Conservation (phyloP, 2,797 vertebrate genomes). For the Nasua narica region DNA sequence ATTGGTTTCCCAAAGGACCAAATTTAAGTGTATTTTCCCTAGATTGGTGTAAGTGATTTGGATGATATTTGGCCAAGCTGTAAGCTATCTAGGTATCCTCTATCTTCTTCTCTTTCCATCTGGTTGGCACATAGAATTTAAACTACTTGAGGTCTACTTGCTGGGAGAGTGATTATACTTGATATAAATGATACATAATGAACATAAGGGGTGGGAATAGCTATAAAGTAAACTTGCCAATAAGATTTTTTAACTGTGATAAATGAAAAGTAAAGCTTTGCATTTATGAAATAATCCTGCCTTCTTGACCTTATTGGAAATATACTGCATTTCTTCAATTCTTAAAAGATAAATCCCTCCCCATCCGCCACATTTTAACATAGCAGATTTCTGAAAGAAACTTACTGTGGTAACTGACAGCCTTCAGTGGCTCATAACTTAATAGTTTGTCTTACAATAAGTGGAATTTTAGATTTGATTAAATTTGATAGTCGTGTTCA, state of each 20-base stretch:
- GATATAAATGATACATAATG: neutral
- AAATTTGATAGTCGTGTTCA: neutral
- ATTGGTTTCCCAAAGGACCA: conserved; percentile 29
- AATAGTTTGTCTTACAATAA: conserved; percentile 30
- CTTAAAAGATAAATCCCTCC: neutral
- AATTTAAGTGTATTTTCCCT: conserved; percentile 34
- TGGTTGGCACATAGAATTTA: neutral
- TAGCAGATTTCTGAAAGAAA: neutral
- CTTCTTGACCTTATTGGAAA: conserved; percentile 5
- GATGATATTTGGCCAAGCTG: neutral
- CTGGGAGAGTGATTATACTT: conserved; percentile 12
- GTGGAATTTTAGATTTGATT: neutral
- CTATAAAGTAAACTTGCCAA: neutral
- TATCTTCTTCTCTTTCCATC: neutral
- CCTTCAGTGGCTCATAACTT: neutral
- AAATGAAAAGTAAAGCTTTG: conserved; percentile 12
- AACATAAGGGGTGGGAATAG: neutral
- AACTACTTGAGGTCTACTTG: neutral
- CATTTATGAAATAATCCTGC: conserved; percentile 1
- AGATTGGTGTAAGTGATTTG: conserved; percentile 1
- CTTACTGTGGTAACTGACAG: neutral
- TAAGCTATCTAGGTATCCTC: neutral
- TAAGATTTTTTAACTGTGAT: neutral
- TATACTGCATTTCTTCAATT: neutral
- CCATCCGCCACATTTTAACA: neutral